A percentile compares a stretch with the other conserved stretches of the same genome.
These are phyloP conservation scores for Anthonomus grandis DNA, from an alignment of 1,140 invertebrate species.

Conservation along the genomic window DNA sequence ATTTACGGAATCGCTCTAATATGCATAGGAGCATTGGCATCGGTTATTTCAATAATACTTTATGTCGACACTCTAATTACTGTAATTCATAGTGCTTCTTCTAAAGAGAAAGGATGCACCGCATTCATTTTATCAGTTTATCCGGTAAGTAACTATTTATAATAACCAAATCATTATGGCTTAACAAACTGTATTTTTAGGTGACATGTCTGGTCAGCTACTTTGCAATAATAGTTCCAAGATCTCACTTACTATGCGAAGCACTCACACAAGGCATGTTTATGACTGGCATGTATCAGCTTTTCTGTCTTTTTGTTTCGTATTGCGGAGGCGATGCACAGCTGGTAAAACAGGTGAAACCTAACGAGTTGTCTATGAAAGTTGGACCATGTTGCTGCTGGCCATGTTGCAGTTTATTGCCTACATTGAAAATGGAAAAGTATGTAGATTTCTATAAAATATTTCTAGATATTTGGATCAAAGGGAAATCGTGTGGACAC, in stretches of 20 bases:
- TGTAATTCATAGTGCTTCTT: constrained; percentile 53
- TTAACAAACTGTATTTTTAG: constrained; percentile 44
- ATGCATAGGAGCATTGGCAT: constrained; percentile 50
- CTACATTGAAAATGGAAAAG: constrained; percentile 55
- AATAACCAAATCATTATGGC: too few relatives aligned
- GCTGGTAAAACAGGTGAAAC: constrained; percentile 53
- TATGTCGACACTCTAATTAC: constrained; percentile 55
- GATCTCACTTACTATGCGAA: constrained; percentile 59
- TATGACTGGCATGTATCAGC: constrained; percentile 60
- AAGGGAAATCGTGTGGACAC: too few relatives aligned
- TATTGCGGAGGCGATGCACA: constrained; percentile 60
- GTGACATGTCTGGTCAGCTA: constrained; percentile 56
- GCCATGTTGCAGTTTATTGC: constrained; percentile 58
- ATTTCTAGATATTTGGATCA: too few relatives aligned
- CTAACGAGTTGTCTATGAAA: constrained; percentile 52
- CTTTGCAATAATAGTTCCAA: constrained; percentile 57
- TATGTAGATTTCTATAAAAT: too few relatives aligned
- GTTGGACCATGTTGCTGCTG: constrained; percentile 62
- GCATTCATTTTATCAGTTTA: constrained; percentile 59
- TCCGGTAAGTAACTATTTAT: constrained; percentile 53
- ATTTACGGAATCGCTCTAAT: constrained; percentile 54
- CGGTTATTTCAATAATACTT: constrained; percentile 51
- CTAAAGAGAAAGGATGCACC: constrained; percentile 53
- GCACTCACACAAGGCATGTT: constrained; percentile 60
- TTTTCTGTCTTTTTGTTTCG: constrained; percentile 58